Evolutionary conservation across 1,140 invertebrate species (phyloP), one percentile per base, ranked within the genome.

Genomic region (Xylocopa sonorina): DNA sequence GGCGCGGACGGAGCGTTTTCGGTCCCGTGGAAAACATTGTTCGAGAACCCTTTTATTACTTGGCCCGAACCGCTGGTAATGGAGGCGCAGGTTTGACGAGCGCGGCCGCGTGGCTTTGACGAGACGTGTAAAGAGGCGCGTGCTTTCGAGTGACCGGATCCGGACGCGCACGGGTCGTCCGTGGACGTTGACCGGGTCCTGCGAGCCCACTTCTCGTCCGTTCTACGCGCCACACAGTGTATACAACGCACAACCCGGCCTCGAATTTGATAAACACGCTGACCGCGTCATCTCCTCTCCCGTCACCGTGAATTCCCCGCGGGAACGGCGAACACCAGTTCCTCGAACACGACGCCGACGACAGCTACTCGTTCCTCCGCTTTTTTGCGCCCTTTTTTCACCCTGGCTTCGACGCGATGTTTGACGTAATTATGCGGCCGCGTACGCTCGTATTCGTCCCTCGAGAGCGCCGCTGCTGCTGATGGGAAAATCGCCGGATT

Each of bases 71-170:
- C 48, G n/a, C 48, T 50, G 18, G 48, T 32, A n/a, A n/a, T n/a
- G n/a, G n/a, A n/a, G n/a, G 38, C n/a, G 14, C 55, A 57, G 29
- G 16, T 57, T 60, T 34, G 21, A 38, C 57, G 21, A 60, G 29
- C 29, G 27, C 53, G 27, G 57, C 14, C 46, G 24, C 66, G 80
- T 82, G 80, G 81, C 74, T 82, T 81, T 83, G 80, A 82, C 80
- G 60, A 63, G n/a, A 16, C 60, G 82, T 27, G 53, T 24, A 64
- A 82, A 82, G 81, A 72, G 81, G 51, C 0, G 16, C 29, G 3
- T 50, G 68, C 51, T 29, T 43, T 81, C 51, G 72, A 69, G 43
- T 51, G 72, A 67, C 63, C 64, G 24, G 66, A 77, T 67, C 81
- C 16, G 27, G 5, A 14, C 27, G 29, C 16, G 1, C 27, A 29